Evolutionary conservation across 2,888 invertebrate species (phyloP).

Genomic region (Melitaea athalia): DNA sequence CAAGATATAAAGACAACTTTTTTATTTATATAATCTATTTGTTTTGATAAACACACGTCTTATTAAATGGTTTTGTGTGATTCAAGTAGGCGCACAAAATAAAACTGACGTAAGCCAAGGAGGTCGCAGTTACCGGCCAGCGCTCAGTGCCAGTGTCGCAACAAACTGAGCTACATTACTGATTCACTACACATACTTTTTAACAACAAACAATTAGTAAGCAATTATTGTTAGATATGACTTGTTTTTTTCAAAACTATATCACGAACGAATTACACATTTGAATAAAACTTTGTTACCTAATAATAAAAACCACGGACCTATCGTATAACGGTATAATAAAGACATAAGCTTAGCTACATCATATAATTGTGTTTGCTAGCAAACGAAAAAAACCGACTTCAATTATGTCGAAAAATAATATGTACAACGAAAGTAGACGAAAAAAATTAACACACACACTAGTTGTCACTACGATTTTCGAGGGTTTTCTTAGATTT

Average conservation of each 20-base stretch:
- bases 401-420: no score
- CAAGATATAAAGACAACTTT: background rate
- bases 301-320: no score
- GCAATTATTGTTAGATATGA: slow-evolving; percentile 48
- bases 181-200: slow-evolving; percentile 64
- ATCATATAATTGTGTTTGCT: no score
- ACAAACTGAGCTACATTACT: slow-evolving; percentile 52
- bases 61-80: slow-evolving; percentile 34
- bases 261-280: background rate
- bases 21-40: slow-evolving; percentile 3
- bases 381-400: no score
- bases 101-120: slow-evolving; percentile 70
- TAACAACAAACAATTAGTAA: slow-evolving; percentile 52
- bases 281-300: background rate
- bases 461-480: no score
- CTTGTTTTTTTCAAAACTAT: slow-evolving; percentile 21
- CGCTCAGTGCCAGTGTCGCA: slow-evolving; percentile 47
- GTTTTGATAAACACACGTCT: slow-evolving; percentile 23
- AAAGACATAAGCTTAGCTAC: no score
- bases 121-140: slow-evolving; percentile 41
- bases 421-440: no score
- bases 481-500: no score
- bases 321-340: no score
- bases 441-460: no score
- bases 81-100: slow-evolving; percentile 46